These are phyloP conservation scores for Spea multiplicata DNA, from an alignment of 2,113 vertebrate genomes.

Conservation along the genomic window DNA sequence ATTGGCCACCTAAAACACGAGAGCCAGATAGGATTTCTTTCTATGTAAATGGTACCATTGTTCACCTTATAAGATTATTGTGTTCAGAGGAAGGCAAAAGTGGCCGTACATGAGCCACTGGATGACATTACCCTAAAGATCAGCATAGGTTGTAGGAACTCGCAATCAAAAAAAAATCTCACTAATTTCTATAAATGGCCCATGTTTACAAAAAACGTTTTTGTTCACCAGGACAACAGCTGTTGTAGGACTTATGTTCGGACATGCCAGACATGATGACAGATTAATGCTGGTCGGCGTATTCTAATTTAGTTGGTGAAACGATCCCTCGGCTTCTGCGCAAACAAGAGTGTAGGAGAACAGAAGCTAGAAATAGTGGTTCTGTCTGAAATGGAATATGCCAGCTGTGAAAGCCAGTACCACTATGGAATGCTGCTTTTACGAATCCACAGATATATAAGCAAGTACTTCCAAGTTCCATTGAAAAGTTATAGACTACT, in stretches of 20 bases:
- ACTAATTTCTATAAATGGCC: conserved; percentile 26
- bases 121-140: neutral
- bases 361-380: conserved; percentile 25
- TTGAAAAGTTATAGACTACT: too few relatives aligned
- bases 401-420: neutral
- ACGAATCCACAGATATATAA: too few relatives aligned
- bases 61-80: too few relatives aligned
- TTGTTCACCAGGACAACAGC: conserved; percentile 34
- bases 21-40: too few relatives aligned
- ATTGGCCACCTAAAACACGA: too few relatives aligned
- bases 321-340: conserved; percentile 16
- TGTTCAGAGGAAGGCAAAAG: too few relatives aligned
- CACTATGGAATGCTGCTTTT: neutral
- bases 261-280: conserved; percentile 35
- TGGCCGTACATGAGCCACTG: neutral
- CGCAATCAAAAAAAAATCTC: neutral
- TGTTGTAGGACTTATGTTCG: conserved; percentile 18
- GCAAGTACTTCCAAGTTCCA: too few relatives aligned
- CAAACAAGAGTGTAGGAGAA: conserved; percentile 19
- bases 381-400: neutral
- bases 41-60: too few relatives aligned
- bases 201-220: conserved; percentile 34
- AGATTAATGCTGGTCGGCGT: conserved; percentile 13
- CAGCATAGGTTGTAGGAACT: neutral
- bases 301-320: conserved; percentile 33